phyloP scores from a whole-genome alignment of 2,797 vertebrate species.

The Tangara arthus region DNA sequence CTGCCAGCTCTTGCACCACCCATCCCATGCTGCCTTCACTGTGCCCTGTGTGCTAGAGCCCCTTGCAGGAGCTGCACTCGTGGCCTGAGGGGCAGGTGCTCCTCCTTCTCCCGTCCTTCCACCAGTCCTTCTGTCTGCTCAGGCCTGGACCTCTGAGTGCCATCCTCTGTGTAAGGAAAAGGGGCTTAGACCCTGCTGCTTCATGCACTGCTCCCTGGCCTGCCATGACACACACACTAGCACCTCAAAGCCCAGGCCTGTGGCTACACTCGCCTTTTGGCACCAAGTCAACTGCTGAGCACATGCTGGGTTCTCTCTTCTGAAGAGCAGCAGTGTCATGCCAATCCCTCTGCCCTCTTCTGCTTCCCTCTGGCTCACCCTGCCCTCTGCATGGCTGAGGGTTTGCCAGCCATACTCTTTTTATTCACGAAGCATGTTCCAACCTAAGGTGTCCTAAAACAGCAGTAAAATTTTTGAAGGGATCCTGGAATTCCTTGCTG shows the following conservation, averaged over 20 bases:
- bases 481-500: not conserved
- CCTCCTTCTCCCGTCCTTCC: not conserved
- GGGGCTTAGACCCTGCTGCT: not conserved
- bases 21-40: rapidly evolving
- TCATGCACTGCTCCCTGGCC: rapidly evolving
- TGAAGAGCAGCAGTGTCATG: not conserved
- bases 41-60: not conserved
- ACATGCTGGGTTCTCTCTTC: not conserved
- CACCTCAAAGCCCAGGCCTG: not conserved
- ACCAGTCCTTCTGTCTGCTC: not conserved
- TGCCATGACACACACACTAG: not conserved
- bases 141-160: not conserved
- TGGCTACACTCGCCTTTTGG: not conserved
- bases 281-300: not conserved
- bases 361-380: not conserved
- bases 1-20: not conserved
- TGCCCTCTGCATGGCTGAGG: not conserved
- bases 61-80: not conserved
- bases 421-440: not conserved
- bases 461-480: not conserved
- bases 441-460: not conserved
- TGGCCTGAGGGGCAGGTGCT: not conserved
- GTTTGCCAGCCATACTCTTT: not conserved
- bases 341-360: not conserved
- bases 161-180: not conserved